phyloP scores from a whole-genome alignment of 2,888 invertebrate species.

The Parascotia fuliginaria region DNA sequence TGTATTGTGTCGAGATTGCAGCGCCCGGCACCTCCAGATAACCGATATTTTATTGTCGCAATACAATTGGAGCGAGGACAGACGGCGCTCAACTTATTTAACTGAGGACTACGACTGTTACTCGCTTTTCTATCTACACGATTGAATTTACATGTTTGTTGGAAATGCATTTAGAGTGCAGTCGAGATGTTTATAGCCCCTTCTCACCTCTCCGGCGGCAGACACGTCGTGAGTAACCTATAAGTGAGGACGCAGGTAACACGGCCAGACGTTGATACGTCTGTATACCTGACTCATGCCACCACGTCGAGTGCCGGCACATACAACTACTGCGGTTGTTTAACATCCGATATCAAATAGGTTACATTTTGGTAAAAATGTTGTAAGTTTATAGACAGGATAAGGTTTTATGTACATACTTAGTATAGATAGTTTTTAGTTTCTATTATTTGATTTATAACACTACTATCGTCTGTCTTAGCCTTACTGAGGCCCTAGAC shows the following conservation, averaged over 20 bases:
- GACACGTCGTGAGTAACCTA: neutral
- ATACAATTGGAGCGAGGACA: constrained; percentile 19
- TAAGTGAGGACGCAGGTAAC: neutral
- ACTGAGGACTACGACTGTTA: constrained; percentile 9
- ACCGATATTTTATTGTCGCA: constrained; percentile 29
- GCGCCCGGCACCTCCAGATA: constrained; percentile 18
- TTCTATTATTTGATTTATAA: too few relatives aligned
- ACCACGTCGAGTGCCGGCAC: too few relatives aligned
- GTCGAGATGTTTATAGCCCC: constrained; percentile 17
- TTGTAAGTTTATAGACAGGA: too few relatives aligned
- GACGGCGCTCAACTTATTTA: constrained; percentile 25
- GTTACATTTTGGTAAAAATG: too few relatives aligned
- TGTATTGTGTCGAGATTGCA: constrained; percentile 15
- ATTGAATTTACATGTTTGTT: constrained; percentile 33
- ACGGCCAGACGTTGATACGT: constrained; percentile 2
- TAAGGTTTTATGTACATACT: too few relatives aligned
- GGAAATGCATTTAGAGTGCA: constrained; percentile 25
- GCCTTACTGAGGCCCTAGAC: too few relatives aligned
- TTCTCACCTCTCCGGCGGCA: neutral
- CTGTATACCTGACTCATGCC: too few relatives aligned
- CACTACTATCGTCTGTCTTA: too few relatives aligned
- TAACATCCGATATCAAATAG: too few relatives aligned
- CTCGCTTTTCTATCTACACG: constrained; percentile 4
- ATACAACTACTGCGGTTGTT: too few relatives aligned
- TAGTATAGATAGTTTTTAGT: too few relatives aligned